A percentile compares a stretch with the other conserved stretches of the same genome.
These are phyloP conservation scores for Amiota communis DNA, from an alignment of 2,888 invertebrate genomes.

Conservation along the genomic window DNA sequence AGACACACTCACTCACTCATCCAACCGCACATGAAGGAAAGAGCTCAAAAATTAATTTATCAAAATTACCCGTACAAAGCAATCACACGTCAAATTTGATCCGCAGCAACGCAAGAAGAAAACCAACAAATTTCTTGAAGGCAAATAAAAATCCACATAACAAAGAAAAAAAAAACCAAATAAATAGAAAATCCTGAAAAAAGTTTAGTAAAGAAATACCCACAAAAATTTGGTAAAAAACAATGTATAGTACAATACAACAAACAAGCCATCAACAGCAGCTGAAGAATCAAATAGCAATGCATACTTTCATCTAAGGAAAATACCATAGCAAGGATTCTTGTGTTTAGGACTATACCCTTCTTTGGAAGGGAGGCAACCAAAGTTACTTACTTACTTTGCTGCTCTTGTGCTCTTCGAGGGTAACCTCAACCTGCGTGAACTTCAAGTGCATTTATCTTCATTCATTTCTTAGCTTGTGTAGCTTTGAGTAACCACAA, in stretches of 20 bases:
- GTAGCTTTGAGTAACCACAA: conserved; percentile 37
- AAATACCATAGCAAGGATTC: conserved; percentile 18
- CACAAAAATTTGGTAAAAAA: conserved; percentile 15
- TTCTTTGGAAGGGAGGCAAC: neutral
- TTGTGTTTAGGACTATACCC: neutral
- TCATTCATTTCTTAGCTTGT: conserved; percentile 53
- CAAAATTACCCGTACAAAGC: conserved; percentile 66
- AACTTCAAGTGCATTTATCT: conserved; percentile 68
- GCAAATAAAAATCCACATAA: neutral
- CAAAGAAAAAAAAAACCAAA: neutral
- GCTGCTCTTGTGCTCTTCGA: neutral
- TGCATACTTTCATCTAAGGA: neutral
- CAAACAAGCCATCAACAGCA: conserved; percentile 24
- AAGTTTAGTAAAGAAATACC: neutral
- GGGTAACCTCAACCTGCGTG: conserved; percentile 50
- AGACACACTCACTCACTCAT: neutral
- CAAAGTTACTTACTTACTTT: conserved; percentile 51
- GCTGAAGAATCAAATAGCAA: neutral
- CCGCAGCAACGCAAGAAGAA: conserved; percentile 47
- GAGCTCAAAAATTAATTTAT: conserved; percentile 68
- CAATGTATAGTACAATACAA: conserved; percentile 23
- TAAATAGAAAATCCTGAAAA: neutral
- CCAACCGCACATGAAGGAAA: neutral
- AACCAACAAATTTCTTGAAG: conserved; percentile 1
- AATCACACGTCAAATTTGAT: conserved; percentile 69